Evolutionary conservation across 1,140 invertebrate species (phyloP).

Genomic region (Drosophila sp.): DNA sequence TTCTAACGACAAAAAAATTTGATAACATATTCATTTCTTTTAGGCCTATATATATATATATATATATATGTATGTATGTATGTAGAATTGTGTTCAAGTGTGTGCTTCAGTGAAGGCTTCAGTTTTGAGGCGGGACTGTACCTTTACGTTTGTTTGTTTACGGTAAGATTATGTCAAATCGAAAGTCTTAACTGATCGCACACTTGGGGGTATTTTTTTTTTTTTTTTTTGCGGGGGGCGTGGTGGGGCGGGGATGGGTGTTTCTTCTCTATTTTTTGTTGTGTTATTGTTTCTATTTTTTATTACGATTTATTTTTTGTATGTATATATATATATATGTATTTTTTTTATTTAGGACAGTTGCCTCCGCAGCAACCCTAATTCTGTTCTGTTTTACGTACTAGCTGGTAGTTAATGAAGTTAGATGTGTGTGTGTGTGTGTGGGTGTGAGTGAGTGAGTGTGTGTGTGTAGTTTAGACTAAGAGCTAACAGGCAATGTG

Average conservation of each 20-base stretch:
- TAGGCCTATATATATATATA: conserved; percentile 37
- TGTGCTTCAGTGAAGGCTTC: conserved; percentile 1
- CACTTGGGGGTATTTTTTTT: neutral
- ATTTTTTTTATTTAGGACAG: conserved; percentile 12
- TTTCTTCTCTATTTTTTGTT: neutral
- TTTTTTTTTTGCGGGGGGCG: neutral
- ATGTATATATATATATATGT: neutral
- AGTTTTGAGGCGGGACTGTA: conserved; percentile 8
- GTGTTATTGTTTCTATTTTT: conserved; percentile 4
- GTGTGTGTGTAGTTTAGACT: conserved; percentile 20
- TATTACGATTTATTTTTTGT: neutral
- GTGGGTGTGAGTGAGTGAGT: neutral
- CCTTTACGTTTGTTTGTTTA: neutral
- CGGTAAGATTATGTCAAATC: conserved; percentile 3
- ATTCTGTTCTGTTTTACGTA: conserved; percentile 20
- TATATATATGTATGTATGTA: conserved; percentile 38
- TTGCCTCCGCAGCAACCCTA: conserved; percentile 10
- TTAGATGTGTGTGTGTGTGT: conserved; percentile 3
- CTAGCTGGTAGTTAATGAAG: conserved; percentile 16
- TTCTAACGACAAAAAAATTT: conserved; percentile 52
- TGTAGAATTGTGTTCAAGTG: conserved; percentile 24
- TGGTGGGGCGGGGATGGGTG: no score
- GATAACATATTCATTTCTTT: conserved; percentile 30
- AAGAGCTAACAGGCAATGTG: conserved; percentile 62
- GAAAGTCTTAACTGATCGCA: conserved; percentile 2